Base-by-base conservation (phyloP, 2,797 vertebrate genomes). In the Xerus rutilus region DNA sequence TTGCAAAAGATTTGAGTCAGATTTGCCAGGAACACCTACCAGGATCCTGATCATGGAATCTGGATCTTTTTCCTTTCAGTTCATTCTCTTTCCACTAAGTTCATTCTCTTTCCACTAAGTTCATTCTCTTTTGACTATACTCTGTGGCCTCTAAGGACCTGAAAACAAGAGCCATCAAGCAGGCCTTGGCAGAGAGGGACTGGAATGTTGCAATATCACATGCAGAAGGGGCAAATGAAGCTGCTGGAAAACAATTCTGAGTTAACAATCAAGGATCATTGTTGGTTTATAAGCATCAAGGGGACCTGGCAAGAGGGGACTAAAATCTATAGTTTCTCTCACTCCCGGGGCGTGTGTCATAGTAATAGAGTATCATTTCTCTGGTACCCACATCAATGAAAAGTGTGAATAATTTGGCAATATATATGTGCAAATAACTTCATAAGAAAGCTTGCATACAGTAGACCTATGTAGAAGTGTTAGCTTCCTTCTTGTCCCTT, bases 341-440 rank as follows among this genome's bases (percentile, higher is more conserved):
- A 86, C 2, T 39, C 25, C 14, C 32, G 28, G 74, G 35, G 43
- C 47, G 12, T 47, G 5, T 54, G 32, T 81, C 30, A 6, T 39
- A 47, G 85, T 23, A 69, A 11, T 70, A 45, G 90, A 23, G 18
- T 21, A 23, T 72, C 15, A 21, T 78, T 86, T 79, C 43, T 84
- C 72, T 86, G 88, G 14, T 20, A 89, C 89, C 39, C 3, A 1
- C 64, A 74, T 57, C 47, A 59, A 62, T 43, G 45, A 76, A 62
- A 79, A 86, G 21, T 54, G 10, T 65, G 35, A 87, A 77, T 67
- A 52, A 28, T 83, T 25, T 85, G 45, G 14, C 76, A 18, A 81
- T 73, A 7, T 12, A 1, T 72, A 59, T 84, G 72, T 79, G 77
- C 84, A 92, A 95, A 76, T 93, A 86, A 91, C 47, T 89, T 96